Conservation (phyloP, 2,113 vertebrate species). For the Mugil cephalus region DNA sequence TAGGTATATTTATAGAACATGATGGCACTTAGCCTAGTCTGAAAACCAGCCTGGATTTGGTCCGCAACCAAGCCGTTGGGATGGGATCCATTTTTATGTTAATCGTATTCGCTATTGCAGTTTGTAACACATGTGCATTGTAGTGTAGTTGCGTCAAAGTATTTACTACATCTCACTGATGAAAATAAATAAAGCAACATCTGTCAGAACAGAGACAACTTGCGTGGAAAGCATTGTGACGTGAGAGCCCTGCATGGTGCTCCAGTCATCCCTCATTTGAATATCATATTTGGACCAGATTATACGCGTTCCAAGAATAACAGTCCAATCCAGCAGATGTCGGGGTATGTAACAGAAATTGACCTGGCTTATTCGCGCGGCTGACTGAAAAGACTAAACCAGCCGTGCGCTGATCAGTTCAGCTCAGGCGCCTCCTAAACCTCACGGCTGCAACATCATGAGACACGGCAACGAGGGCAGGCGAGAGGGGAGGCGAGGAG, state of each 20-base stretch:
- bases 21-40: no score
- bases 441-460: slow-evolving; percentile 37
- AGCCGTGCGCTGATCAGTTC: slow-evolving; percentile 59
- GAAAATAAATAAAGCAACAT: no score
- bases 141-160: no score
- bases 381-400: slow-evolving; percentile 57
- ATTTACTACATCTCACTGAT: no score
- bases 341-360: slow-evolving; percentile 38
- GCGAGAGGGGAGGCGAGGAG: neutral
- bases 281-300: slow-evolving; percentile 16
- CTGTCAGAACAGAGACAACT: neutral
- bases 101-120: neutral
- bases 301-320: slow-evolving; percentile 32
- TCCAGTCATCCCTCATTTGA: slow-evolving; percentile 17
- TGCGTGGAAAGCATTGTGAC: neutral
- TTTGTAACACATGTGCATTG: neutral
- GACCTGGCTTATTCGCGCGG: slow-evolving; percentile 44
- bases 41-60: no score
- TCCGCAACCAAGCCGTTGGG: no score
- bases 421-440: slow-evolving; percentile 48
- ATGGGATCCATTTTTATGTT: no score
- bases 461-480: slow-evolving; percentile 25
- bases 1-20: neutral
- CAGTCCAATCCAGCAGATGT: slow-evolving; percentile 46
- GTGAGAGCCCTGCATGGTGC: neutral